Base-by-base conservation (phyloP, 2,888 invertebrate species). In the Cryptus viduatorius region DNA sequence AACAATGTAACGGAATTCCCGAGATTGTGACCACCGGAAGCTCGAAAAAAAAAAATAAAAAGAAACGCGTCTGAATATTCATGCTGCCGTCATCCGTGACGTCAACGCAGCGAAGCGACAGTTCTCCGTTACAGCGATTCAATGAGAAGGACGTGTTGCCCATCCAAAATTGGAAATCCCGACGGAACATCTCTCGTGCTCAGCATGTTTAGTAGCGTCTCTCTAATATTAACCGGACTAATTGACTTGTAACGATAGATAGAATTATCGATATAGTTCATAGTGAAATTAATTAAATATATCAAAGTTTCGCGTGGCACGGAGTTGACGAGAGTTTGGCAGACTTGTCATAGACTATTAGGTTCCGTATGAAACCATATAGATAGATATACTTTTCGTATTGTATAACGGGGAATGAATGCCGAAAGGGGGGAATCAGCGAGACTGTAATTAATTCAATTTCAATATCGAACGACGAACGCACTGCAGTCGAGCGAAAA, bases 181-280 rank as follows among this genome's bases (percentile, higher is more conserved):
- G 19, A 37, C 16, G 12, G 24, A 31, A 48, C 8, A 37, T 61
- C 48, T 61, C 48, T 37, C 31, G n/a, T 12, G 31, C n/a, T 19
- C n/a, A 14, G 7, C n/a, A 8, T 14, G 16, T 72, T 24, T 44
- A 19, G 19, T 24, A 19, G 29, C 7, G 29, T 69, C 48, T 44
- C 37, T 12, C 72, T 59, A 56, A 72, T 65, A 44, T 72, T 50
- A 65, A 77, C 48, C 68, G 48, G 31, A 29, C 12, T 65, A 81
- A 81, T 84, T 78, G 37, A 59, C 73, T 81, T 78, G 24, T 16
- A 48, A 50, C 53, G 75, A 76, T 37, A 78, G 24, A 69, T 78
- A 56, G 48, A 69, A 84, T 65, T 56, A 50, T 56, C n/a, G 64
- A 44, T 14, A 24, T 14, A 29, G 61, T 46, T 24, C 56, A 19